Evolutionary conservation across 2,113 vertebrate species (phyloP), one percentile per base, ranked within the genome.

Genomic region (Podarcis cretensis): DNA sequence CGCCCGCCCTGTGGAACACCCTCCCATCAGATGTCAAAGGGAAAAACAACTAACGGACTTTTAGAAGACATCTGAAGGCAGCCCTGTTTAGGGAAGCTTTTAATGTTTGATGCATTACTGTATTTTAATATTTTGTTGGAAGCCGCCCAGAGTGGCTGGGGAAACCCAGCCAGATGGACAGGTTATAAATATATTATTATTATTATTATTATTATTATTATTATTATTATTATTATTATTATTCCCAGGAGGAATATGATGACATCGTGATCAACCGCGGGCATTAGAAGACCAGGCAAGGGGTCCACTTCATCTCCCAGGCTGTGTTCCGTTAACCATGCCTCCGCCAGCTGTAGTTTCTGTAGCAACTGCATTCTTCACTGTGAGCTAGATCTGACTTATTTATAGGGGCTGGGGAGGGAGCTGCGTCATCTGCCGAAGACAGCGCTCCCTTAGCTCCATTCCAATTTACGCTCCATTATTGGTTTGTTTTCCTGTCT

Each of bases 221-320:
- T 43, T 43, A 43, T 43, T 43, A 43, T 43, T 43, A 43, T 43
- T 43, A 43, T 43, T 43, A 43, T 43, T 43, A 43, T 43, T 43
- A 43, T 43, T 40, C 69, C 1, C 89, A 98, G 97, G 97, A 96
- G 9, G 96, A 97, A 93, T 98, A 98, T 0, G 97, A 98, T 0
- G 97, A 98, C 90, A 96, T 98, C 10, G 84, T 98, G 92, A 96
- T 98, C 87, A 97, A 97, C 90, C 95, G 97, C 3, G 76, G 90
- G n/a, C 87, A 0, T 76, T 89, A 90, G 84, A 1, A 25, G 0
- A 30, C 40, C 63, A 84, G 57, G 57, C 1, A 4, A 3, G 32
- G 71, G 35, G 30, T 48, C 68, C 9, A 35, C 30, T 25, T 43
- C 12, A 5, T 27, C 30, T 18, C 87, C 27, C 8, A 25, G 35